phyloP scores from a whole-genome alignment of 1,140 invertebrate genomes.

The Brachionus angularis region DNA sequence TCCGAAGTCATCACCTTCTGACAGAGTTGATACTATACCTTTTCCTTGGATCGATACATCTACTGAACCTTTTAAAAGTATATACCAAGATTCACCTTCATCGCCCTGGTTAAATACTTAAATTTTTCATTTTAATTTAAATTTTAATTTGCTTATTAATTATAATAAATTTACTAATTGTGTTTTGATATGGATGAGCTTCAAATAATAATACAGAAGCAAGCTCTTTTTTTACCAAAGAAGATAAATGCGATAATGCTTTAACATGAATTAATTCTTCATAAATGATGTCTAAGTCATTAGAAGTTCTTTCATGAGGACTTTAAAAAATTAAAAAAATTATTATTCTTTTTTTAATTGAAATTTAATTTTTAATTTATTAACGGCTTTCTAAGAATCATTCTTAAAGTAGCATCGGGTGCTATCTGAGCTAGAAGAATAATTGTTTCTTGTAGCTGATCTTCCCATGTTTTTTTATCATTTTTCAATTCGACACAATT shows the following conservation, averaged over 20 bases:
- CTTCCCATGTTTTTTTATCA: conserved; percentile 51
- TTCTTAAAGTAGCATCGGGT: conserved; percentile 71
- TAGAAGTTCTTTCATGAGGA: conserved; percentile 68
- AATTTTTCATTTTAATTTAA: conserved; percentile 43
- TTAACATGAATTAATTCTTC: conserved; percentile 78
- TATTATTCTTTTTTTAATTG: conserved; percentile 44
- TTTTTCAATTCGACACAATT: neutral
- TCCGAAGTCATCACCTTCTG: conserved; percentile 82
- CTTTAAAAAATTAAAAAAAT: conserved; percentile 55
- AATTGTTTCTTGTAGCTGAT: conserved; percentile 66
- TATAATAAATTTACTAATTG: conserved; percentile 11
- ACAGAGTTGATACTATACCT: conserved; percentile 74
- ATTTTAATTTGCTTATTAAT: neutral
- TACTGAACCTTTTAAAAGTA: conserved; percentile 75
- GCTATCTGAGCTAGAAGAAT: conserved; percentile 66
- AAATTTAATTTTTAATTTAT: conserved; percentile 49
- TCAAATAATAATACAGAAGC: conserved; percentile 76
- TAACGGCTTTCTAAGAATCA: conserved; percentile 76
- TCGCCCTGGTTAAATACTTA: conserved; percentile 83
- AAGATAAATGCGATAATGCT: conserved; percentile 74
- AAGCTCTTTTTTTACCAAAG: conserved; percentile 75
- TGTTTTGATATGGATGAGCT: conserved; percentile 74
- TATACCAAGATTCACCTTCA: conserved; percentile 82
- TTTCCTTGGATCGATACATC: conserved; percentile 81
- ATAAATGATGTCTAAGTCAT: conserved; percentile 78